Conservation (phyloP, 2,113 vertebrate species). For the Pseudonaja textilis region DNA sequence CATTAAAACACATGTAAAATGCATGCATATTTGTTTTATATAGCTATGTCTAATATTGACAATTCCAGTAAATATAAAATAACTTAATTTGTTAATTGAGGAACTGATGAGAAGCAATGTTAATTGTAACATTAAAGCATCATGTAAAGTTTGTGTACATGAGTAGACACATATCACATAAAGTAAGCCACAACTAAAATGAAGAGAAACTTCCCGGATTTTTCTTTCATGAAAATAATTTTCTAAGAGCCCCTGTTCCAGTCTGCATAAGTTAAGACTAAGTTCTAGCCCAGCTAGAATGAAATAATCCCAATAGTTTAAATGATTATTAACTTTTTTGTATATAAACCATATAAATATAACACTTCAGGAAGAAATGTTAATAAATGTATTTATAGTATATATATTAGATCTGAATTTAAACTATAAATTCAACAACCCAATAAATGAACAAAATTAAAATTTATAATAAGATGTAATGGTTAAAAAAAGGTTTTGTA, state of each 20-base stretch:
- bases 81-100: slow-evolving; percentile 23
- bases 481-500: slow-evolving; percentile 7
- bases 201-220: slow-evolving; percentile 7
- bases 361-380: slow-evolving; percentile 40
- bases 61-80: slow-evolving; percentile 52
- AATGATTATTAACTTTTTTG: slow-evolving; percentile 21
- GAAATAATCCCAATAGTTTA: slow-evolving; percentile 15
- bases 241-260: slow-evolving; percentile 26
- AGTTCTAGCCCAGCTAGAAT: slow-evolving; percentile 71
- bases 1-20: slow-evolving; percentile 18
- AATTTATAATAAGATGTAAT: not conserved
- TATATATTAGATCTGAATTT: slow-evolving; percentile 14
- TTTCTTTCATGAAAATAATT: slow-evolving; percentile 36
- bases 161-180: slow-evolving; percentile 22
- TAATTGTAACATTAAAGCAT: slow-evolving; percentile 30
- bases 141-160: slow-evolving; percentile 15
- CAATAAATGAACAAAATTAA: slow-evolving; percentile 18
- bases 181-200: slow-evolving; percentile 24
- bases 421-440: not conserved
- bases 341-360: slow-evolving; percentile 41
- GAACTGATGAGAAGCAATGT: slow-evolving; percentile 25
- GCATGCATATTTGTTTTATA: slow-evolving; percentile 28
- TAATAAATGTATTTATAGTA: slow-evolving; percentile 45
- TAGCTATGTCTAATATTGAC: slow-evolving; percentile 37
- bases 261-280: slow-evolving; percentile 46